Base-by-base conservation (phyloP, 2,888 invertebrate genomes). In the Sympetrum striolatum region DNA sequence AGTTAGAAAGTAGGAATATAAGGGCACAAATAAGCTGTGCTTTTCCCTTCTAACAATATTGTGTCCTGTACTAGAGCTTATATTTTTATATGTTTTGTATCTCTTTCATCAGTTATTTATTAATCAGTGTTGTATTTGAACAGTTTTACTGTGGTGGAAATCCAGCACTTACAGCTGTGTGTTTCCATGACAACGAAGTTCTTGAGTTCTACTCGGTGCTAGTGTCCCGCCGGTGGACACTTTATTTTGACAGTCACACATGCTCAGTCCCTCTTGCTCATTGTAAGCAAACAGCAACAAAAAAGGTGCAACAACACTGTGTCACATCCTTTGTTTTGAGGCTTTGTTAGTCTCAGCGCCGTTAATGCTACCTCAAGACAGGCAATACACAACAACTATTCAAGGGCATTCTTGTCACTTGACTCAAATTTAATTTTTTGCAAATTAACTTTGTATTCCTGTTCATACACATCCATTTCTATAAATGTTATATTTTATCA, bases 381-480 rank as follows among this genome's bases (percentile, higher is more conserved):
- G 86, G 86, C 86, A 86, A 86, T 86, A 86, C 86, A 91, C 80
- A 90, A 91, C 82, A 80, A 91, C 90, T 91, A 91, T 90, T 86
- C 90, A 90, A 90, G 53, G 90, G 80, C 90, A 81, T 90, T 90
- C 80, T 90, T 64, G 81, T 90, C 90, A 79, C 80, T 90, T 90
- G 82, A 80, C 80, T 90, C 48, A 79, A 80, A 58, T 90, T 91
- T 90, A 64, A 37, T 86, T 90, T 80, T 86, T 91, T 90, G 91
- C 91, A 90, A 91, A 82, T 90, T 91, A 90, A 91, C 91, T 91
- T 91, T 90, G 91, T 91, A 90, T 91, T 81, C 80, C 91, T 86
- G 86, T 86, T 86, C 86, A 86, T 86, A 86, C 86, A 86, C 86
- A 86, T 86, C 64, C 86, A 86, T 86, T 86, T 86, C 86, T 86